Base-by-base conservation (phyloP, 2,888 invertebrate species). In the Lamellibrachia columna region DNA sequence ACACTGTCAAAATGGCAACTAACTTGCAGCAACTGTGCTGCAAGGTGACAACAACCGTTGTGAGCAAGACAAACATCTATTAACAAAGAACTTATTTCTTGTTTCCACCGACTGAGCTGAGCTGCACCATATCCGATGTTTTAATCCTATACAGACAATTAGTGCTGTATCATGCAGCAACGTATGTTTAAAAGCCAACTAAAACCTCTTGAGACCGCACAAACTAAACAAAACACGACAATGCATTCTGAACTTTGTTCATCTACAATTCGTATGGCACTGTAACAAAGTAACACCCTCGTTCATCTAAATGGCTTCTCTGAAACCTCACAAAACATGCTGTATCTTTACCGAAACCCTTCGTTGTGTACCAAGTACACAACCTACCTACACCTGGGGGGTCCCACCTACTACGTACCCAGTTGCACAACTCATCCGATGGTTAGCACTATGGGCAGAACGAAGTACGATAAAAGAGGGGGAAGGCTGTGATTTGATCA, bases 401-500 rank as follows among this genome's bases (percentile, higher is more conserved):
- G 15, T 75, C 8, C 75, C 15, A 75, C 22, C 15, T n/a, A 75
- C 22, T 1, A 40, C 40, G 40, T 40, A 40, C 22, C 75, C 75
- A 22, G 75, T 75, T 22, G 75, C 22, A 75, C 15, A 75, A 75
- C 75, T 75, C 75, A 75, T 75, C 75, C 22, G 22, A 75, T 75
- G 75, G 75, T 75, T 75, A 11, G 75, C n/a, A n/a, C 75, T 75
- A 22, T 6, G 6, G 75, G 75, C 75, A 75, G 75, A 75, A 75
- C n/a, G n/a, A 75, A n/a, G 22, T 75, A 75, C 75, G n/a, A 75
- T n/a, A 6, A 75, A 75, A 75, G 75, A 75, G 11, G 15, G 75
- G 75, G 75, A 75, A 75, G 75, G 6, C 75, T n/a, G 75, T 75
- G 75, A 75, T 75, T 75, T 75, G 75, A 75, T 75, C 75, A 75